Evolutionary conservation across 2,113 vertebrate genomes (phyloP).

Genomic region (Struthidea cinerea): DNA sequence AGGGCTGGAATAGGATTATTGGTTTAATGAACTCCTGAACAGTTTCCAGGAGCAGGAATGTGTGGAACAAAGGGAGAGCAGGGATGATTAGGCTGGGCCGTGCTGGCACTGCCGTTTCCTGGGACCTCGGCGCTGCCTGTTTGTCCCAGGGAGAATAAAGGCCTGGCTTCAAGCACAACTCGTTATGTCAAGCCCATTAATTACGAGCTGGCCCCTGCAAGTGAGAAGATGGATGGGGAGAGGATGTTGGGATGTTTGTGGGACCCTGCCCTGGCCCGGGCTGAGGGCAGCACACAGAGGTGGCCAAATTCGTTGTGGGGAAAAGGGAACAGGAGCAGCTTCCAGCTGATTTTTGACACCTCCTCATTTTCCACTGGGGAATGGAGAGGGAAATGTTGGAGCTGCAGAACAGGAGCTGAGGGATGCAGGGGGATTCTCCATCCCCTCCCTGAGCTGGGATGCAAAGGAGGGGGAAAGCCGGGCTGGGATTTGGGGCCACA

Average conservation of each 20-base stretch:
- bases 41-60: conserved; percentile 30
- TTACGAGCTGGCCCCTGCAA: background rate
- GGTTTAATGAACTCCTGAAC: background rate
- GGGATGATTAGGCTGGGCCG: background rate
- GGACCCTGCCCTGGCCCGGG: background rate
- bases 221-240: background rate
- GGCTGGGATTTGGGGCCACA: background rate
- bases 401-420: background rate
- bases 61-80: conserved; percentile 9
- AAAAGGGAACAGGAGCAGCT: background rate
- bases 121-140: background rate
- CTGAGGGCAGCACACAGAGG: background rate
- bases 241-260: background rate
- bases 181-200: conserved; percentile 8
- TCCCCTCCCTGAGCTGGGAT: background rate
- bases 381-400: background rate
- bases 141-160: background rate
- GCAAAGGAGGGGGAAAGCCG: background rate
- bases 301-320: background rate
- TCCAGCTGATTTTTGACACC: background rate
- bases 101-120: background rate
- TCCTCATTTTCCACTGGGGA: background rate
- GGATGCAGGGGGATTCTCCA: background rate
- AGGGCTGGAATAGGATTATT: conserved; percentile 19
- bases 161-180: background rate